Evolutionary conservation across 1,140 invertebrate genomes (phyloP), one percentile per base, ranked within the genome.

Genomic region (Pogonomyrmex barbatus): DNA sequence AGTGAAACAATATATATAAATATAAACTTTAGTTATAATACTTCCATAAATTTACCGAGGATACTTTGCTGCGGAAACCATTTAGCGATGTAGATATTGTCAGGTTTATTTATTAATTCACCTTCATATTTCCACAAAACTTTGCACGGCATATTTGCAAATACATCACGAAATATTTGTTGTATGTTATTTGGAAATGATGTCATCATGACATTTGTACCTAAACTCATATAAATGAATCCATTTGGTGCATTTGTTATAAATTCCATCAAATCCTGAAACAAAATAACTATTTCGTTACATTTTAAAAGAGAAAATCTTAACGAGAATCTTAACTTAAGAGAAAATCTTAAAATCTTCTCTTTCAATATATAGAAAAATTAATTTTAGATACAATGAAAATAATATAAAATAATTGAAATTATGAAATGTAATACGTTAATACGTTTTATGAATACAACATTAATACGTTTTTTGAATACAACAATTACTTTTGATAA

Each of bases 161-260:
- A 96, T 42, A 96, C 95, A 68, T 95, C 91, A 68, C 96, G 88
- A 87, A 97, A 95, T 30, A 75, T 33, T 10, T 91, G 42, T 56
- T 58, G 60, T 6, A 68, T 85, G 17, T 91, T 17, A 5, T 65
- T 10, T 0, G 93, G 89, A 0, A 96, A 85, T 1, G 79, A 33
- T 1, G 90, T 67, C 0, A 93, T 93, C 60, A 92, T 92, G 0
- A 95, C 75, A 50, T 95, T 94, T 0, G 94, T 95, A 0, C 96
- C 96, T 85, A 96, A 92, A 87, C 96, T 96, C 62, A 96, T 96
- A 87, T 95, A 96, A n/a, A 97, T 95, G 45, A 95, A 96, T 2
- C 96, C 96, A 82, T 96, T 86, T 0, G 85, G 91, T 2, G 96
- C 94, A 0, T 89, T 84, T 67, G 95, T 94, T 50, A 96, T 24